These are phyloP conservation scores for Maccullochella peelii DNA, from an alignment of 2,113 vertebrate species.

Conservation along the genomic window DNA sequence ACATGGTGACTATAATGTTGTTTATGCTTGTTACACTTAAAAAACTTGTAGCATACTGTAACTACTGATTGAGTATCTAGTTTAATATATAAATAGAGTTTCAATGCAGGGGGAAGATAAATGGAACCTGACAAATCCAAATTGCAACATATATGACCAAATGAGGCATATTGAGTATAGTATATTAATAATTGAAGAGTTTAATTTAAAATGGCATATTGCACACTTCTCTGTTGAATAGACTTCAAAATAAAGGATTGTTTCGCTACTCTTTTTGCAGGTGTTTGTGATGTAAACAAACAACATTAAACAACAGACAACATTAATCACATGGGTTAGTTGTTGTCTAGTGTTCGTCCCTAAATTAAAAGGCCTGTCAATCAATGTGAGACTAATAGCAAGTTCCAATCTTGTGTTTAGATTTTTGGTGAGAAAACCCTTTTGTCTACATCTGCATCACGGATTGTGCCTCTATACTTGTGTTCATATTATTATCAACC, in stretches of 20 bases:
- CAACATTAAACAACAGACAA: background rate
- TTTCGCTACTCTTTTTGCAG: background rate
- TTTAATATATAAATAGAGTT: background rate
- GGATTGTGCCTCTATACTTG: accelerated
- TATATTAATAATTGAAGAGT: no score
- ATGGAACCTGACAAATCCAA: background rate
- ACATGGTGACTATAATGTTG: background rate
- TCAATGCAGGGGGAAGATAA: background rate
- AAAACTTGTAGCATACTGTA: background rate
- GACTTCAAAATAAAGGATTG: background rate
- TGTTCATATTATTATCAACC: background rate
- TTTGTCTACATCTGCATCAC: background rate
- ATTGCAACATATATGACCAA: background rate
- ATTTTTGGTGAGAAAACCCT: background rate
- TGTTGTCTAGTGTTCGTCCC: background rate
- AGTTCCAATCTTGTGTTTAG: background rate
- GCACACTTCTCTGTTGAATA: background rate
- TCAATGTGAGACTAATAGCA: constrained; percentile 5
- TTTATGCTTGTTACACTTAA: background rate
- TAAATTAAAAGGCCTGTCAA: constrained; percentile 11
- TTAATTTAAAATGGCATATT: background rate
- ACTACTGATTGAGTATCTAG: background rate
- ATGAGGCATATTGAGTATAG: background rate
- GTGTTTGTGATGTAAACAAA: constrained; percentile 10
- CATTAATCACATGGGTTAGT: constrained; percentile 15